Percentiles rank a stretch among this genome's conserved stretches.
Conservation (phyloP, 2,113 vertebrate species). For the Erythrolamprus reginae region DNA sequence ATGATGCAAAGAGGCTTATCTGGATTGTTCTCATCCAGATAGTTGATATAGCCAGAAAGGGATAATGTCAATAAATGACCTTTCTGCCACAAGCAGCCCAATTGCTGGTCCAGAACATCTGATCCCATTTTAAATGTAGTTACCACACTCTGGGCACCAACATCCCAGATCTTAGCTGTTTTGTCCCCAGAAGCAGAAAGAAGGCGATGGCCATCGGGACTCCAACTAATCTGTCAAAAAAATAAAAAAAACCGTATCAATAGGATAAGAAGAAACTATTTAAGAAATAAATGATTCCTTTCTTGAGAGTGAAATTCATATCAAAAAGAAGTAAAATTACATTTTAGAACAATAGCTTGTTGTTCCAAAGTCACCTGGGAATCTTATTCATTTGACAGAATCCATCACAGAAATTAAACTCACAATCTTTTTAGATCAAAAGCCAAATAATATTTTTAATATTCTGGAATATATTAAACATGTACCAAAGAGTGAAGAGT, state of each 20-base stretch:
- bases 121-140: constrained; percentile 89
- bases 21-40: constrained; percentile 95
- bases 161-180: constrained; percentile 94
- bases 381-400: neutral
- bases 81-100: constrained; percentile 97
- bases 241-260: neutral
- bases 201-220: constrained; percentile 84
- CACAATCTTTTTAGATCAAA: neutral
- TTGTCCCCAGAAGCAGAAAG: constrained; percentile 96
- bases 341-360: neutral
- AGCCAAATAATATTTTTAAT: neutral
- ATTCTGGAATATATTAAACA: neutral
- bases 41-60: constrained; percentile 94
- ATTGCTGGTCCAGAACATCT: constrained; percentile 87
- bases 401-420: neutral
- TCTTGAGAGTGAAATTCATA: neutral
- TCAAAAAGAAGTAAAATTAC: neutral
- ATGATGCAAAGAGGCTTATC: constrained; percentile 80
- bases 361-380: neutral
- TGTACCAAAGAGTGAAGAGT: neutral
- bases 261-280: neutral
- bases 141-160: constrained; percentile 74
- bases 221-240: constrained; percentile 79
- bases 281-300: neutral
- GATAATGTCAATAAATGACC: constrained; percentile 87